These are phyloP conservation scores for Metallyticus violacea DNA, from an alignment of 2,888 invertebrate species.

Conservation along the genomic window DNA sequence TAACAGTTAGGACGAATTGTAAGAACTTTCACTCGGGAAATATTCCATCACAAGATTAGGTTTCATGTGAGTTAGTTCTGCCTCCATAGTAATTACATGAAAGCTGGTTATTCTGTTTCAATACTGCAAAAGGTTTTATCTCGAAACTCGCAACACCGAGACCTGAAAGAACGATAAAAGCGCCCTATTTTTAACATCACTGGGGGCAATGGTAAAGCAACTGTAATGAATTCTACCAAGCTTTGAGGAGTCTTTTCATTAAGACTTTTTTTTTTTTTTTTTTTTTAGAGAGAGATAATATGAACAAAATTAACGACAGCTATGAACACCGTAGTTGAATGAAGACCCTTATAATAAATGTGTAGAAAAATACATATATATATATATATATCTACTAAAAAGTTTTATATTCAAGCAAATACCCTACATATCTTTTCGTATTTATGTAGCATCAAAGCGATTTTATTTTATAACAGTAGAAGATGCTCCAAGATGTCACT, in stretches of 20 bases:
- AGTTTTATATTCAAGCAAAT: neutral
- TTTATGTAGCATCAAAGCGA: neutral
- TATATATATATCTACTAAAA: neutral
- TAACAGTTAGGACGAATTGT: too few species aligned
- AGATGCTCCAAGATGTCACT: neutral
- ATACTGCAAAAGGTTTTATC: too few species aligned
- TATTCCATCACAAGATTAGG: too few species aligned
- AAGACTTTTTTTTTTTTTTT: too few species aligned
- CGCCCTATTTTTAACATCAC: too few species aligned
- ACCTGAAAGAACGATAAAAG: neutral
- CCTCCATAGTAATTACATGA: too few species aligned
- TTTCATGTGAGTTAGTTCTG: too few species aligned
- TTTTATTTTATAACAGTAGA: neutral
- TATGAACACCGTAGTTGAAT: too few species aligned
- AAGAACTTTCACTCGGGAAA: too few species aligned
- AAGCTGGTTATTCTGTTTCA: too few species aligned
- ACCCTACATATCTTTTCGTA: neutral
- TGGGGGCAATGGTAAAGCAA: neutral
- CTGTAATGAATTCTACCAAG: neutral
- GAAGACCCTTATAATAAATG: neutral
- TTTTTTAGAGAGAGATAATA: neutral
- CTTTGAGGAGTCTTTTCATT: neutral
- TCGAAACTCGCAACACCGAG: too few species aligned
- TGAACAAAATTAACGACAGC: neutral
- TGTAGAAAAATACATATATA: neutral